phyloP scores from a whole-genome alignment of 2,888 invertebrate genomes.

The Penaeus monodon region DNA sequence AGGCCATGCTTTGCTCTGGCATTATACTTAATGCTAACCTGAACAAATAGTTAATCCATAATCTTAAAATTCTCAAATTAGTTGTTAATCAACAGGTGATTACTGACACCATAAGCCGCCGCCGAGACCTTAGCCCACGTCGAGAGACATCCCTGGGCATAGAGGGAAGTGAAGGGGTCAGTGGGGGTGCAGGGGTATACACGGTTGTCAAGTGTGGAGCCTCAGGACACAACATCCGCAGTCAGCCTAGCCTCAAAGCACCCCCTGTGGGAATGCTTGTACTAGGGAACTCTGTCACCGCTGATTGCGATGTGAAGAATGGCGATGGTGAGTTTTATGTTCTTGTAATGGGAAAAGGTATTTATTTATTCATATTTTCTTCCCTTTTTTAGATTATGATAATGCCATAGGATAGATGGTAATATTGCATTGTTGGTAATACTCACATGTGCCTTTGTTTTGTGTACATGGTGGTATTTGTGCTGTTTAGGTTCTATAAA shows the following conservation, averaged over 20 bases:
- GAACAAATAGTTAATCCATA: too few species aligned
- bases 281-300: conserved; percentile 77
- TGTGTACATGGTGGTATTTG: background rate
- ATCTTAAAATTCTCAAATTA: too few species aligned
- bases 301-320: conserved; percentile 73
- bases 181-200: conserved; percentile 70
- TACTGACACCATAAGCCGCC: conserved; percentile 71
- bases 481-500: background rate
- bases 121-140: conserved; percentile 43
- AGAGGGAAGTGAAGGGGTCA: conserved; percentile 36
- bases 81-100: conserved; percentile 69
- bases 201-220: conserved; percentile 82
- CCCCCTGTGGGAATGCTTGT: conserved; percentile 80
- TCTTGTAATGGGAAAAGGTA: background rate
- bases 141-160: conserved; percentile 32
- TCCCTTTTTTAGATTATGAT: background rate
- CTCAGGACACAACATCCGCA: conserved; percentile 81
- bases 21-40: too few species aligned
- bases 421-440: background rate
- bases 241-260: conserved; percentile 78
- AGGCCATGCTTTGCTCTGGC: too few species aligned
- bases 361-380: background rate
- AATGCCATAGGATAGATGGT: too few species aligned
- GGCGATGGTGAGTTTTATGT: conserved; percentile 54
- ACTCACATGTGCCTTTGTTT: background rate